Evolutionary conservation across 2,113 vertebrate genomes (phyloP), one percentile per base, ranked within the genome.

Genomic region (Chelonoidis abingdonii): DNA sequence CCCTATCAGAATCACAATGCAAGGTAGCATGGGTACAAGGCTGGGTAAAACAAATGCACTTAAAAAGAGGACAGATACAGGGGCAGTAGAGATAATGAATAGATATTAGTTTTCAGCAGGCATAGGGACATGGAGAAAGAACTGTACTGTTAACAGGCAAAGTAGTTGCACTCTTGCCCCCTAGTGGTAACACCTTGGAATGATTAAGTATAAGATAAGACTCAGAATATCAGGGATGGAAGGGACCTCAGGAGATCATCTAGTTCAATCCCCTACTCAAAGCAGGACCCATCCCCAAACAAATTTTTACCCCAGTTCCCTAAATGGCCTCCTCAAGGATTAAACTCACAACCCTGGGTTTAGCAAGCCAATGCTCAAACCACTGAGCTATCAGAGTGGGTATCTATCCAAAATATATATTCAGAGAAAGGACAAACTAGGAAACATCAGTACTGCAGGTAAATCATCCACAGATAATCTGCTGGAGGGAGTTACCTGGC

Each of bases 161-260:
- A 6, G 41, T 57, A 85, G 53, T 88, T 88, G 49, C n/a, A 27
- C n/a, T 81, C 27, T 95, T 96, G 96, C 96, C 90, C 83, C 87
- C 89, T 95, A 80, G 90, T 97, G 95, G 96, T 95, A 12, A 90
- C 8, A 49, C 47, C 80, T 89, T 69, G 13, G 21, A 89, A 91
- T 2, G 13, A 83, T 47, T 91, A 57, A 91, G 88, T 83, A 50
- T 10, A 10, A 65, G 10, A 94, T 27, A 65, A 65, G 47, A 47
- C 47, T 47, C 47, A 47, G 47, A 49, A 49, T 49, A 49, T 10
- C 47, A 49, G 47, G 47, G 47, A 3, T 49, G 47, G 47, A 10
- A 49, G 47, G 47, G 47, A 10, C 47, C 47, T 49, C 47, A 49
- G 47, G 47, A 49, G 47, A 49, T 49, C 47, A 49, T 49, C 47